phyloP scores from a whole-genome alignment of 2,888 invertebrate genomes.

The Oeneis ivallda region DNA sequence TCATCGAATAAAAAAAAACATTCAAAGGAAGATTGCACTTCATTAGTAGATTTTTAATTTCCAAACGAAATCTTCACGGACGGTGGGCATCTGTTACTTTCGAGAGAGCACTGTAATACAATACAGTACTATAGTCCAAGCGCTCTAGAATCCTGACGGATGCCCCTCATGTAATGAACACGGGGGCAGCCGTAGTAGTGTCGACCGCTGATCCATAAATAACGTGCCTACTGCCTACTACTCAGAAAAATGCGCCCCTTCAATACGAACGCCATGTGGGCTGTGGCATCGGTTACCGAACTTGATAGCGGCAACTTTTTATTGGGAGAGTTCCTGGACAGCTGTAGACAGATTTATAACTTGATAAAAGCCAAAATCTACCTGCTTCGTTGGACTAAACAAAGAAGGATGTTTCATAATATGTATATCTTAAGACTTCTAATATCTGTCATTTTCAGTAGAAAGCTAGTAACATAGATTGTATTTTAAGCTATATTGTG shows the following conservation, averaged over 20 bases:
- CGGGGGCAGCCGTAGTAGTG: constrained; percentile 32
- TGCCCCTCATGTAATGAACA: constrained; percentile 23
- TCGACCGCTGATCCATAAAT: constrained; percentile 30
- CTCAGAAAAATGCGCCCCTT: neutral
- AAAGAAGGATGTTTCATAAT: no score
- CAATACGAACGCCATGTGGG: neutral
- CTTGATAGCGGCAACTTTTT: neutral
- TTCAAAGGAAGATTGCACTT: no score
- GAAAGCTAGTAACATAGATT: no score
- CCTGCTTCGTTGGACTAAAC: neutral
- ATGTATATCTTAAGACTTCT: no score
- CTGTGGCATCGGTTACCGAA: neutral
- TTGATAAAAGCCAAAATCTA: constrained; percentile 20
- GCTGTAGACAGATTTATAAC: neutral
- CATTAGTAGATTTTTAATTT: no score
- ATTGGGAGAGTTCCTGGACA: neutral
- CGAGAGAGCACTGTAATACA: neutral
- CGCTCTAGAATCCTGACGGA: constrained; percentile 24
- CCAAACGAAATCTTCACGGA: no score
- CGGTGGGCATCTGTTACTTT: neutral
- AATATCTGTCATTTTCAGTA: no score
- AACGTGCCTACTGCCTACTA: constrained; percentile 20
- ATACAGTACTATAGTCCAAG: constrained; percentile 7
- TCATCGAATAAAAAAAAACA: no score
- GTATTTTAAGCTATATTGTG: no score